Evolutionary conservation across 2,797 vertebrate species (phyloP).

Genomic region (Remorina albescens): DNA sequence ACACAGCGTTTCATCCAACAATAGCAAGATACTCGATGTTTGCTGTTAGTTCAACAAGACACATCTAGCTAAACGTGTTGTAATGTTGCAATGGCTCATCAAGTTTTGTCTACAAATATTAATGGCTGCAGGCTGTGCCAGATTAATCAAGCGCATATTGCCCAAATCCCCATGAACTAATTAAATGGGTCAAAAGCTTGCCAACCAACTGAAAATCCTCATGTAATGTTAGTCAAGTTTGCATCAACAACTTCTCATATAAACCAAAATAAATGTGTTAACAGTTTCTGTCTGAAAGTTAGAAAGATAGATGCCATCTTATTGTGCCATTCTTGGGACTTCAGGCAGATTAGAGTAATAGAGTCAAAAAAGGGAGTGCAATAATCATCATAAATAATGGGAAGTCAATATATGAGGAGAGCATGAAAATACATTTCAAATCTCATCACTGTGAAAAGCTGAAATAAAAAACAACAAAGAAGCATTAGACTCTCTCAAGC

Average conservation of each 20-base stretch:
- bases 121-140: background rate
- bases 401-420: slow-evolving; percentile 16
- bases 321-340: slow-evolving; percentile 36
- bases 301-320: slow-evolving; percentile 17
- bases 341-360: background rate
- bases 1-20: background rate
- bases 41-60: no score
- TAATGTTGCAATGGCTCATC: background rate
- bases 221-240: background rate
- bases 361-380: slow-evolving; percentile 25
- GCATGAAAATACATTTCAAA: slow-evolving; percentile 20
- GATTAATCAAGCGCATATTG: slow-evolving; percentile 10
- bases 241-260: slow-evolving; percentile 5
- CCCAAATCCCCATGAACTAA: background rate
- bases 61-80: background rate
- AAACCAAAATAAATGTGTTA: slow-evolving; percentile 3
- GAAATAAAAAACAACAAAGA: slow-evolving; percentile 41
- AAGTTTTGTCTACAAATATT: background rate
- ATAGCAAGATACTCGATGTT: background rate
- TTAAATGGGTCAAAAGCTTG: no score
- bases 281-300: slow-evolving; percentile 20
- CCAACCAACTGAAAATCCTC: no score
- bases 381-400: slow-evolving; percentile 17
- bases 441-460: slow-evolving; percentile 15
- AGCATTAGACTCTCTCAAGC: slow-evolving; percentile 36